Evolutionary conservation across 1,140 invertebrate species (phyloP).

Genomic region (Thrips palmi): DNA sequence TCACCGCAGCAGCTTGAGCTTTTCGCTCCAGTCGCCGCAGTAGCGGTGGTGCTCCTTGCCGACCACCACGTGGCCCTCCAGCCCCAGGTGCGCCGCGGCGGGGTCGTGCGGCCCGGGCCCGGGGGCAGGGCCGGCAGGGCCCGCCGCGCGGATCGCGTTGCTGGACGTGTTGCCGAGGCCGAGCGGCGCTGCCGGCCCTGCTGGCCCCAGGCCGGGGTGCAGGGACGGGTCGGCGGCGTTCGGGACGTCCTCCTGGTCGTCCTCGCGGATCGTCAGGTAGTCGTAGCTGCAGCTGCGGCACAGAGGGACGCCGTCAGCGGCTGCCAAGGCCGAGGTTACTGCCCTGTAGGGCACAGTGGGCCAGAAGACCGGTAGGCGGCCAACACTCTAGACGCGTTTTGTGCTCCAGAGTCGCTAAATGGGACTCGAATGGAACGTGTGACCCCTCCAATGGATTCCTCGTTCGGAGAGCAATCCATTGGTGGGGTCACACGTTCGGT

Average conservation of each 20-base stretch:
- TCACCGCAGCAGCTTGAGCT: constrained; percentile 50
- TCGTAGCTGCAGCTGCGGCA: constrained; percentile 47
- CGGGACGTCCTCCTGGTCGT: constrained; percentile 2
- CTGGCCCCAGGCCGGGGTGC: constrained; percentile 2
- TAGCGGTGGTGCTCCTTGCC: too few species aligned
- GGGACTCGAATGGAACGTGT: too few species aligned
- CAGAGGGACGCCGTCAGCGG: background rate
- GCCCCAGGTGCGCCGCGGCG: constrained; percentile 4
- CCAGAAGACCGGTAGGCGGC: too few species aligned
- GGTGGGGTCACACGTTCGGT: too few species aligned
- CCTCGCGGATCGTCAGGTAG: constrained; percentile 40
- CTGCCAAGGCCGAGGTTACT: background rate
- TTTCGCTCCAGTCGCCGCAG: constrained; percentile 54
- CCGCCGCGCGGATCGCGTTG: too few species aligned
- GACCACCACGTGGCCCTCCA: constrained; percentile 24
- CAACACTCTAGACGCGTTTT: too few species aligned
- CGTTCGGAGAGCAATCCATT: too few species aligned
- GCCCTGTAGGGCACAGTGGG: too few species aligned
- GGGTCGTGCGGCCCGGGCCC: constrained; percentile 2
- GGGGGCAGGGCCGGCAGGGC: too few species aligned
- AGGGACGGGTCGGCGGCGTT: constrained; percentile 8
- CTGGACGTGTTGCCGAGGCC: constrained; percentile 4
- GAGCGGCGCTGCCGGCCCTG: constrained; percentile 7
- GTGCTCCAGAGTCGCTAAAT: too few species aligned
- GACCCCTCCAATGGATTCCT: too few species aligned